These are phyloP conservation scores for Pseudomyrmex flavicornis DNA, from an alignment of 1,140 invertebrate genomes.

Conservation along the genomic window DNA sequence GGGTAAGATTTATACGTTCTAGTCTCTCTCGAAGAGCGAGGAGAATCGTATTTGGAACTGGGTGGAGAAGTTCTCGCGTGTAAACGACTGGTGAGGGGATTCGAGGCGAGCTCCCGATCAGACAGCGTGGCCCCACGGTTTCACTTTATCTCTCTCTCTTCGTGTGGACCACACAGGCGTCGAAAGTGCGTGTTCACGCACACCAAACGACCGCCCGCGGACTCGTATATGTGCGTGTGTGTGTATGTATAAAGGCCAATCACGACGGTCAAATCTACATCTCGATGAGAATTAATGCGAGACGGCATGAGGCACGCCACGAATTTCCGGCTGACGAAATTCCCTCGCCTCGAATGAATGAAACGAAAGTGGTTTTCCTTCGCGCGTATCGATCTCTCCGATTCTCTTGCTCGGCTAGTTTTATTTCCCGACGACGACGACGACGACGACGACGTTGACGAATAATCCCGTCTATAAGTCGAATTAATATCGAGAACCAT, in stretches of 20 bases:
- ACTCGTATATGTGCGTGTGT: background rate
- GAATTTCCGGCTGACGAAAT: constrained; percentile 58
- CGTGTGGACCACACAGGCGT: constrained; percentile 63
- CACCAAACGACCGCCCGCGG: background rate
- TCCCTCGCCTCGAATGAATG: constrained; percentile 35
- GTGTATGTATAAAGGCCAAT: background rate
- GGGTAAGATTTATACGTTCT: constrained; percentile 45
- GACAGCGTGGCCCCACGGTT: constrained; percentile 79
- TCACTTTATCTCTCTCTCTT: constrained; percentile 71
- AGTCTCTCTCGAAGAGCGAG: constrained; percentile 34
- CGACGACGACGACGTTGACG: background rate
- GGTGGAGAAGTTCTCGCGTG: constrained; percentile 54
- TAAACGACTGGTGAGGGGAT: constrained; percentile 63
- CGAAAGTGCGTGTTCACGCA: constrained; percentile 54
- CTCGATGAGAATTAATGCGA: constrained; percentile 54
- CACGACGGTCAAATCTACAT: constrained; percentile 28
- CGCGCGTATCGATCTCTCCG: constrained; percentile 28
- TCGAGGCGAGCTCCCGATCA: constrained; percentile 72
- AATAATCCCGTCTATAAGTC: constrained; percentile 22
- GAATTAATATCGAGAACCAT: constrained; percentile 3
- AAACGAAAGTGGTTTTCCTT: constrained; percentile 67
- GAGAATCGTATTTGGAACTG: constrained; percentile 46
- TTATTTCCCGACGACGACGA: background rate
- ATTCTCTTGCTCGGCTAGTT: background rate
- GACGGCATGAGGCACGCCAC: constrained; percentile 39